Percentiles rank a stretch among this genome's conserved stretches.
Conservation (phyloP, 2,113 vertebrate species). For the Uropsilus gracilis region DNA sequence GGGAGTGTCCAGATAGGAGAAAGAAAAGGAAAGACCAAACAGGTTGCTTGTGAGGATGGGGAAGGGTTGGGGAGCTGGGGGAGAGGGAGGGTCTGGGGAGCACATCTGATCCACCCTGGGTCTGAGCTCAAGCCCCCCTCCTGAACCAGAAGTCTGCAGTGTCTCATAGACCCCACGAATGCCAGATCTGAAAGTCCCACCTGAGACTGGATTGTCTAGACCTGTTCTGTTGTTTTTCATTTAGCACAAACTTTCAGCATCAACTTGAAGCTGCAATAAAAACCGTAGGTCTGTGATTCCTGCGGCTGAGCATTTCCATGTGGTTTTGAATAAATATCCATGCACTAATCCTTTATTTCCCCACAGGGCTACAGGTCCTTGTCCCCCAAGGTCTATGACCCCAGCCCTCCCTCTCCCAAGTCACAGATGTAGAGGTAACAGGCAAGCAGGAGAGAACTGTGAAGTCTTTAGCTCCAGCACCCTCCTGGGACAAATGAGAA, state of each 20-base stretch:
- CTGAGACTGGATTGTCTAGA: not conserved
- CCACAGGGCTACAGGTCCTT: not conserved
- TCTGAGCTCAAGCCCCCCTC: not conserved
- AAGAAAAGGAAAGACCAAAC: not conserved
- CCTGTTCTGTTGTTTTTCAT: not conserved
- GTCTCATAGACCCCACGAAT: fast-evolving
- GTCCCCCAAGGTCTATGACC: not conserved
- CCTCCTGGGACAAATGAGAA: not conserved
- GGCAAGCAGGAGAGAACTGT: not conserved
- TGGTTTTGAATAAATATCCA: not conserved
- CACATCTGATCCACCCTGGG: fast-evolving
- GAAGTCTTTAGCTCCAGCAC: not conserved
- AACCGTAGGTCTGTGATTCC: not conserved
- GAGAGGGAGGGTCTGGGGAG: fast-evolving
- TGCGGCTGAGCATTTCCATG: not conserved
- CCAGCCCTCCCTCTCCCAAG: too few relatives aligned
- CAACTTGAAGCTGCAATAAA: not conserved
- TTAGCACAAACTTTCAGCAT: not conserved
- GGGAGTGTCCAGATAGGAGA: not conserved
- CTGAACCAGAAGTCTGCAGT: not conserved
- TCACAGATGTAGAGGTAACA: fast-evolving
- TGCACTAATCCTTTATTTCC: not conserved
- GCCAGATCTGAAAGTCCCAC: not conserved
- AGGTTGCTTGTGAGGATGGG: too few relatives aligned
- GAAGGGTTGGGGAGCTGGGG: too few relatives aligned